Base-by-base conservation (phyloP, 2,888 invertebrate species). In the Volucella inflata region DNA sequence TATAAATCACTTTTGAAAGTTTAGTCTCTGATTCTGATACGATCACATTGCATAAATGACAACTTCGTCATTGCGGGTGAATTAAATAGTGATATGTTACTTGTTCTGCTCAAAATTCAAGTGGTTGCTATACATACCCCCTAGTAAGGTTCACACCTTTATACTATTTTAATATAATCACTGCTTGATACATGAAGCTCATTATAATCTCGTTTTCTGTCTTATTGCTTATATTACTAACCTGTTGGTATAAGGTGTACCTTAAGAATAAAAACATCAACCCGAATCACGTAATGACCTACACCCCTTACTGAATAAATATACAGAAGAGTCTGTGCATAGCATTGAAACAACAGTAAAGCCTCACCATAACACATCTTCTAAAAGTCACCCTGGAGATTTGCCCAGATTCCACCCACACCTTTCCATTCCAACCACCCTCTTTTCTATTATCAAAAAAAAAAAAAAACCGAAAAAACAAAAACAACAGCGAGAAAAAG, bases 381-480 rank as follows among this genome's bases (percentile, higher is more conserved):
- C 55, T 48, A 60, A 44, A 80, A 84, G 75, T 81, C 80, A 72
- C 75, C 71, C 67, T 67, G 40, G 72, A 62, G 62, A 57, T 38
- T 72, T 48, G 48, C 8, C 42, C 21, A 50, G 42, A 8, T 55
- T 38, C 50, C 16, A 40, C 53, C 44, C 2, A 14, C 42, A 8
- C 30, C 17, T n/a, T 14, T 11, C 12, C n/a, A 38, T 44, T 30
- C 55, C 44, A 30, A 9, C 36, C 17, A n/a, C 12, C 10, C 12
- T 71, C 44, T 48, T 46, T 68, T 36, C 21, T 53, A 55, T 14
- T 12, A 17, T 12, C 2, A 59, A 60, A 46, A 38, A 36, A 44
- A 65, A 44, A 64, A 51, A 42, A 30, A 64, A 51, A n/a, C 30
- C 30, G 30, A 30, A 30, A 6, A 21, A 21, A 21, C 1, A 21